Percentiles rank a stretch among this genome's conserved stretches.
Conservation (phyloP, 2,113 vertebrate genomes). For the Bubo scandiacus region DNA sequence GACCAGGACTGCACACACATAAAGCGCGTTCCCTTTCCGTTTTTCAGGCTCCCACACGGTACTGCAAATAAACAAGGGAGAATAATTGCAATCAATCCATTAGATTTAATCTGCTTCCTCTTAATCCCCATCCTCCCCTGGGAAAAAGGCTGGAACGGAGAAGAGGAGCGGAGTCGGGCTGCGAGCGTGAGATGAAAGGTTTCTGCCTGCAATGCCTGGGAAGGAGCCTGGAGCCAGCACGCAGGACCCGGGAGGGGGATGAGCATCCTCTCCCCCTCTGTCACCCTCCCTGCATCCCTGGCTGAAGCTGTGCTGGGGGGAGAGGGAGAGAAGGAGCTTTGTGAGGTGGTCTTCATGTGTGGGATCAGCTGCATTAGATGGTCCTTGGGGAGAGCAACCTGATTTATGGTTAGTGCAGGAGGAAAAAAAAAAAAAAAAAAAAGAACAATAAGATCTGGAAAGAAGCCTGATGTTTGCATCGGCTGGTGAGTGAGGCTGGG, state of each 20-base stretch:
- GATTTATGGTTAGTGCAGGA: background rate
- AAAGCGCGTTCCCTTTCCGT: background rate
- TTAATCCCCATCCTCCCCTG: constrained; percentile 26
- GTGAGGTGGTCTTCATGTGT: background rate
- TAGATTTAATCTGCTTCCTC: constrained; percentile 47
- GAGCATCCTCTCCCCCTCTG: background rate
- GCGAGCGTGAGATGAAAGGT: background rate
- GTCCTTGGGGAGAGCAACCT: background rate
- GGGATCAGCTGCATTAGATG: background rate
- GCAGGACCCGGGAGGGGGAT: fast-evolving
- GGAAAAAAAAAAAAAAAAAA: background rate
- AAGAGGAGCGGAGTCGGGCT: background rate
- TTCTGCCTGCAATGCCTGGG: background rate
- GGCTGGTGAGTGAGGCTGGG: background rate
- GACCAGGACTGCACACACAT: background rate
- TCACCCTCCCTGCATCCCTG: background rate
- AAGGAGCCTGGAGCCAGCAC: background rate
- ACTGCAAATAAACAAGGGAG: constrained; percentile 6
- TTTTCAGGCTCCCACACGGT: background rate
- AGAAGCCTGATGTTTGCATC: background rate
- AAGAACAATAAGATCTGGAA: background rate
- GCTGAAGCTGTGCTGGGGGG: background rate
- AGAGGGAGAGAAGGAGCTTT: background rate
- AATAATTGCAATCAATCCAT: constrained; percentile 39
- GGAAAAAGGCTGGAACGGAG: background rate